A percentile compares a stretch with the other conserved stretches of the same genome.
Evolutionary conservation across 2,888 invertebrate species (phyloP).

Genomic region (Cheilosia soror): DNA sequence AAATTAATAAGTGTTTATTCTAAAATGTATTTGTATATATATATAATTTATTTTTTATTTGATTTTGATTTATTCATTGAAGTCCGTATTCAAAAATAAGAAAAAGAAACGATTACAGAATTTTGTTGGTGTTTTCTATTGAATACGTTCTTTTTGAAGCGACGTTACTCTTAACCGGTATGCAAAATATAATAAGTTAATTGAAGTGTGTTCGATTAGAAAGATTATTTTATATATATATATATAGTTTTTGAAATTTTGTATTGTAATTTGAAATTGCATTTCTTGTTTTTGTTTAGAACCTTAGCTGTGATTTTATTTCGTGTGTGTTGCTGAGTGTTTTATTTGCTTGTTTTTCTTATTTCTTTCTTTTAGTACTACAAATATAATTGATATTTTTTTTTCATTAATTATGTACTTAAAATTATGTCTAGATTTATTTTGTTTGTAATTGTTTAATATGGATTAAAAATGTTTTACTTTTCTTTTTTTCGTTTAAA

Average conservation of each 20-base stretch:
- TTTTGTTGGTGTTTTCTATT: constrained; percentile 11
- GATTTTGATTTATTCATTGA: constrained; percentile 41
- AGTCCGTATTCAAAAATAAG: constrained; percentile 9
- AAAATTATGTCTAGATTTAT: constrained; percentile 71
- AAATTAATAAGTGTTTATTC: constrained; percentile 14
- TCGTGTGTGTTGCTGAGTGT: constrained; percentile 30
- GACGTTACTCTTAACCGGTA: constrained; percentile 44
- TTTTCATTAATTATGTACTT: constrained; percentile 60
- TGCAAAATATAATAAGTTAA: constrained; percentile 7
- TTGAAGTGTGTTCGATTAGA: constrained; percentile 23
- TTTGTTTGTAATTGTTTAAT: constrained; percentile 61
- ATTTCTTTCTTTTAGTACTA: constrained; percentile 59
- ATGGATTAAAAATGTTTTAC: constrained; percentile 59
- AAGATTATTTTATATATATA: constrained; percentile 10
- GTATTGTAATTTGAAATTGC: constrained; percentile 22
- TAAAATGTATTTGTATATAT: constrained; percentile 29
- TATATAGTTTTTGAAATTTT: constrained; percentile 25
- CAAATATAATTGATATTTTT: constrained; percentile 71
- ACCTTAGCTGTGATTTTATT: constrained; percentile 31
- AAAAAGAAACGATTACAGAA: not conserved
- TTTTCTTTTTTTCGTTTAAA: constrained; percentile 32
- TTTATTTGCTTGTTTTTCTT: constrained; percentile 56
- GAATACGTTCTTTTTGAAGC: constrained; percentile 20
- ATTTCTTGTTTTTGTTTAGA: constrained; percentile 16
- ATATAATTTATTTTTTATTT: constrained; percentile 16